Evolutionary conservation across 1,140 invertebrate genomes (phyloP), one percentile per base, ranked within the genome.

Genomic region (Penaeus chinensis): DNA sequence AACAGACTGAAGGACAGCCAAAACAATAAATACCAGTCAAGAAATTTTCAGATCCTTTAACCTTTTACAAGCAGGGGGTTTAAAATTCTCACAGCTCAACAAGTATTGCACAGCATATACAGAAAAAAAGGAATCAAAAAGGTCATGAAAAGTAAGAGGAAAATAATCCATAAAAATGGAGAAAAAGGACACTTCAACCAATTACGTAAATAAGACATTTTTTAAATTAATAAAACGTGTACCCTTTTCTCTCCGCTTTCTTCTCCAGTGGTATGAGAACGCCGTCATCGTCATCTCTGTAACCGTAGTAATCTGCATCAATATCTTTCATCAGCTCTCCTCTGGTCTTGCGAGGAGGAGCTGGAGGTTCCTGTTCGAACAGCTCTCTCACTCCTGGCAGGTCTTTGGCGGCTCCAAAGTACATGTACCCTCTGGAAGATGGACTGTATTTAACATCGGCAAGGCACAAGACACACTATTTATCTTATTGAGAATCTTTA

Each of bases 361-460:
- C 95, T 13, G 97, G 96, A 32, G 97, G 96, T 92, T 98, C 97
- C 92, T 99, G 97, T 92, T 99, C 97, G 93, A 99, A 99, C 19
- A 99, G 92, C 93, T 99, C 99, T 89, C 98, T 94, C 16, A 99
- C 99, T 71, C 99, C 97, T 27, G 99, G 99, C 90, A 99, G 93
- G 93, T 99, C 98, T 93, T 99, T 99, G 0, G 99, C 98, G 62
- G 99, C 99, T 82, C 99, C 99, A 93, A 99, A 99, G 93, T 99
- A 99, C 93, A 99, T 99, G 92, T 99, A 99, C 0, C 99, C 99
- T 91, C 97, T 90, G 79, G 24, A 78, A 66, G 32, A 37, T 54
- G 22, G 42, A 32, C 10, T 74, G 11, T 13, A 27, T 27, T 74
- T 27, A 27, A 74, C 13, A 27, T 2, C 10, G 69, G 37, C 69